Evolutionary conservation across 2,797 vertebrate species (phyloP), one percentile per base, ranked within the genome.

Genomic region (Euthynnus affinis): DNA sequence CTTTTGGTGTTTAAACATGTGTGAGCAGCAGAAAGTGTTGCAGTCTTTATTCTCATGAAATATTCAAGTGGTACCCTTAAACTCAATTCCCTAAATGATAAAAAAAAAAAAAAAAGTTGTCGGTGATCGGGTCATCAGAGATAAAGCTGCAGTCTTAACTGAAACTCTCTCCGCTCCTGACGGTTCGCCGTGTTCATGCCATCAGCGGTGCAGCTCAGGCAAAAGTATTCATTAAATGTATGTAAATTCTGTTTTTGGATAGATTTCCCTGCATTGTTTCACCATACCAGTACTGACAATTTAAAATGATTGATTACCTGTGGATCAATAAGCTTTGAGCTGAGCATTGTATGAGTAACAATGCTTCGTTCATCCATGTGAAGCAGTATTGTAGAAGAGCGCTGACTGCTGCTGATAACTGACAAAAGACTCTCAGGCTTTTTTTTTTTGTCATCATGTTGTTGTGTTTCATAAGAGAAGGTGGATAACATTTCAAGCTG

Each of bases 321-420:
- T 22, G 15, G 71, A 59, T 78, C 56, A 67, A 62, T 78, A 18
- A 5, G 1, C 18, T 23, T 44, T 20, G 37, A 32, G 58, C 23
- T 40, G 40, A 67, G 20, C 37, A 34, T 9, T 48, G 23, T 22
- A 3, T 23, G 29, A 74, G 60, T 53, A 57, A 22, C 44, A 20
- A 0, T 44, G 27, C 29, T 66, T 2, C 14, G 9, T 64, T 57
- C 27, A 18, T 58, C 59, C 1, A 0, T 0, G 10, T 23, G 22
- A 71, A 4, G 62, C 23, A 12, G 59, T 37, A 18, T 44, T 65
- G 40, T 73, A 46, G 40, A 18, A 23, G 57, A 72, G 52, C 0
- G 6, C 27, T 71, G 69, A 85, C 37, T 67, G 67, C 76, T 23
- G 51, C 51, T 62, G 71, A 74, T 27, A 65, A 17, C 32, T 61